Base-by-base conservation (phyloP, 92 coral and sea anemone genomes). In the Porites divaricata region DNA sequence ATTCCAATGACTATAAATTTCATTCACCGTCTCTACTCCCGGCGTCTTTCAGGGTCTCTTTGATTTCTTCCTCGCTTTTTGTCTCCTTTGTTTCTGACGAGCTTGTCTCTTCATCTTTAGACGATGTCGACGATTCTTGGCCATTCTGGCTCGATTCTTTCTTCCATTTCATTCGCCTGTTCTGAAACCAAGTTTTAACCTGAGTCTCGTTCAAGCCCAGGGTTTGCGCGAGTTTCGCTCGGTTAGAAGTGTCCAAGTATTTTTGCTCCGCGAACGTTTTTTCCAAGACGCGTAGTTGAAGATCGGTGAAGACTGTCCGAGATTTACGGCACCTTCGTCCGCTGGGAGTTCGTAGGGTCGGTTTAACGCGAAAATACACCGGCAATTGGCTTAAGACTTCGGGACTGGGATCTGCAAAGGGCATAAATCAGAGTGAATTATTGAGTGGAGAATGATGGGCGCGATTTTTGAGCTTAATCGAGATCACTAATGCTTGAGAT, bases 141-240 rank as follows among this genome's bases (percentile, higher is more conserved):
- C 54, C 89, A 9, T 77, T 91, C 16, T 83, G 83, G 54, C 80
- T 72, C 12, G 90, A 88, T 63, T 97, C 98, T 61, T 97, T 97
- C 81, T 97, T 97, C 98, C 98, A 95, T 80, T 97, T 97, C 99
- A 97, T 97, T 26, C 99, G 77, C 75, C 99, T 78, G 86, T 97
- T 97, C 79, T 97, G 99, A 58, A 97, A 97, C 99, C 99, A 97
- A 11, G 99, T 97, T 85, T 97, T 97, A 4, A 97, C 98, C 71
- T 97, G 99, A 0, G 99, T 96, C 64, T 97, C 99, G 74, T 97
- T 97, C 70, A 97, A 88, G 28, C 95, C 98, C 74, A 97, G 87
- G 56, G 94, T 97, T 54, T 97, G 99, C 58, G 99, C 99, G 15
- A 97, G 94, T 72, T 95, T 95, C 25, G 97, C 95, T 11, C 99